Conservation (phyloP, 1,140 invertebrate species). For the Asbolus verrucosus region DNA sequence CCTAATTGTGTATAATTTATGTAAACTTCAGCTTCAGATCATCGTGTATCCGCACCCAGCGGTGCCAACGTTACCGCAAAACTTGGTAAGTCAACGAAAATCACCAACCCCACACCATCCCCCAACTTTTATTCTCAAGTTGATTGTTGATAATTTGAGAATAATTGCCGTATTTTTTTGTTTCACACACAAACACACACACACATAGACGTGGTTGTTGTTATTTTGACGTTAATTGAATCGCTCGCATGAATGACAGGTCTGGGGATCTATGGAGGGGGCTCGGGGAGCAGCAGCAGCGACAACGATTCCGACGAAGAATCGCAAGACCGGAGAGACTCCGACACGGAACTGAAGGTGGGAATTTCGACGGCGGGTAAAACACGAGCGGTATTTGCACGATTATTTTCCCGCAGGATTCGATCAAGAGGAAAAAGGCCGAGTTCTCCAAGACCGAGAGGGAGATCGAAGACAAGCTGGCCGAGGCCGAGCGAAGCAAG, state of each 20-base stretch:
- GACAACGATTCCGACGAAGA: constrained; percentile 55
- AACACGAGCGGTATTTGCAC: no score
- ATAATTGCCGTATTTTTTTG: background rate
- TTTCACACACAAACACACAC: constrained; percentile 1
- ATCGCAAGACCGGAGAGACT: constrained; percentile 51
- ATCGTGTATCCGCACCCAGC: constrained; percentile 61
- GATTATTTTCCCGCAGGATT: constrained; percentile 59
- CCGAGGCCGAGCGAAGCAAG: constrained; percentile 54
- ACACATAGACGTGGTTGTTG: background rate
- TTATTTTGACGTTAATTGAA: background rate
- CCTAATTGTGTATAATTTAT: constrained; percentile 56
- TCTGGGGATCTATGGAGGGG: constrained; percentile 61
- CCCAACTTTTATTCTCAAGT: constrained; percentile 14
- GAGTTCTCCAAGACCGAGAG: constrained; percentile 61
- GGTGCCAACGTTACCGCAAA: constrained; percentile 60
- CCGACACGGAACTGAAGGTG: constrained; percentile 61
- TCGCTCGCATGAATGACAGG: constrained; percentile 51
- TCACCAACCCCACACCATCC: constrained; percentile 5
- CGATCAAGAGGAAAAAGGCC: constrained; percentile 56
- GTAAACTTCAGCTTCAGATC: constrained; percentile 63
- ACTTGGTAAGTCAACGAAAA: constrained; percentile 59
- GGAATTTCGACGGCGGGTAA: no score
- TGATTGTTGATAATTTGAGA: constrained; percentile 24
- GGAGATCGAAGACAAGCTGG: constrained; percentile 60
- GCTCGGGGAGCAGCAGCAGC: constrained; percentile 55